Base-by-base conservation (phyloP, 2,888 invertebrate species). In the Phorcus lineatus region DNA sequence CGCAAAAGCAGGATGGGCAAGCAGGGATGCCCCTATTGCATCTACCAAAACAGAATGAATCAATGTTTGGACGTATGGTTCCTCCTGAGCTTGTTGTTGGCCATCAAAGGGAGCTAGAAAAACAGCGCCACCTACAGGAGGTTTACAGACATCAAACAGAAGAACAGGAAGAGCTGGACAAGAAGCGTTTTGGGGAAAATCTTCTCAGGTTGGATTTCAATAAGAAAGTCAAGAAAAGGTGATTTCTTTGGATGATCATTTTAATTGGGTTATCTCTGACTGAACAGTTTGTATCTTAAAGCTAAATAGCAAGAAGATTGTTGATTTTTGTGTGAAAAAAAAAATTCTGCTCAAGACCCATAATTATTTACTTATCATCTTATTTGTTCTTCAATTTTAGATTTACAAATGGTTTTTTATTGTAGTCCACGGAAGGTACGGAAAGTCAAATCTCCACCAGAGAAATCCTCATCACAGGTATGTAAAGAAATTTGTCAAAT, bases 21-120 rank as follows among this genome's bases (percentile, higher is more conserved):
- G 83, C 86, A 78, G 88, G 84, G 40, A 86, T 88, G 75, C 87
- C 86, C 16, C 67, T 88, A 36, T 79, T 88, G 11, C 81, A 82
- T 53, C 47, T 87, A n/a, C 79, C 83, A 16, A 83, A 76, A n/a
- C 57, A 77, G 28, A 79, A 84, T 52, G 2, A n/a, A n/a, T 85
- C 87, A 7, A 80, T 81, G 78, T 88, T 88, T 85, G 89, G 89
- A 36, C 84, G 88, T 67, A 82, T 89, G 55, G 84, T 88, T 28
- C 85, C 86, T 53, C 89, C 89, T 54, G 81, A 85, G 40, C 78
- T 84, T 52, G 82, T 88, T 9, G 80, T 85, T n/a, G 85, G 84
- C 62, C 84, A 81, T 24, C 81, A 86, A 75, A 80, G 85, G 53
- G 86, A 88, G 52, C 77, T 84, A 75, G 84, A 85, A 31, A 86